A percentile compares a stretch with the other conserved stretches of the same genome.
Evolutionary conservation across 92 coral and sea anemone genomes (phyloP).

Genomic region (Porites divaricata): DNA sequence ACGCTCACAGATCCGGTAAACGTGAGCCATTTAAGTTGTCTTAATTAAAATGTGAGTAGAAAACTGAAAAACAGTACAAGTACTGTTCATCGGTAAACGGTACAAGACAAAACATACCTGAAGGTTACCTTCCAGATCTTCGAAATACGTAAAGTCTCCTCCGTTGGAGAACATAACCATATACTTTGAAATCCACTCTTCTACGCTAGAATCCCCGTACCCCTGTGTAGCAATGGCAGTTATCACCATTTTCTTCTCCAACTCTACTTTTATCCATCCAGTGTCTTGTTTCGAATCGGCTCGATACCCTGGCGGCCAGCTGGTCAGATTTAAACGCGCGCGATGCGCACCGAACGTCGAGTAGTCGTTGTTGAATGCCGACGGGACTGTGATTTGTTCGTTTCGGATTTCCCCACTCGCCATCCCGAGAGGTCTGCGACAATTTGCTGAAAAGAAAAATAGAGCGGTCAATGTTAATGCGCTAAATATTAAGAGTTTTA

Average conservation of each 20-base stretch:
- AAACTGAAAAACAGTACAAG: not conserved
- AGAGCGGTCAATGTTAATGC: not conserved
- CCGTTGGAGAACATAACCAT: conserved; percentile 79
- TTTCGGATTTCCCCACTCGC: conserved; percentile 64
- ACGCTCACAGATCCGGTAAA: too few species aligned
- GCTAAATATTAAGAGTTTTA: not conserved
- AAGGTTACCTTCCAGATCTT: conserved; percentile 48
- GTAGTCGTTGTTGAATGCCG: conserved; percentile 72
- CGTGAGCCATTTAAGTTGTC: too few species aligned
- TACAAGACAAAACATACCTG: conserved; percentile 37
- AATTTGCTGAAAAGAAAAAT: conserved; percentile 60
- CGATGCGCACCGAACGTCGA: conserved; percentile 83
- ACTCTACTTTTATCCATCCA: conserved; percentile 78
- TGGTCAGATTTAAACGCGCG: conserved; percentile 73
- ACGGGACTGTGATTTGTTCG: conserved; percentile 73
- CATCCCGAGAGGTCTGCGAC: conserved; percentile 76
- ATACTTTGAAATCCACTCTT: conserved; percentile 72
- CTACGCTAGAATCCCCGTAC: conserved; percentile 68
- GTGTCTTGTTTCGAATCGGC: conserved; percentile 48
- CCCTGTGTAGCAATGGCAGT: conserved; percentile 88
- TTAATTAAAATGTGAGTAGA: not conserved
- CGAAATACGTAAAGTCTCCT: conserved; percentile 57
- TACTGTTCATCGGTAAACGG: not conserved
- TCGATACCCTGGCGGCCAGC: conserved; percentile 86
- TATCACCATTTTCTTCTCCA: conserved; percentile 70